Percentiles rank a stretch among this genome's conserved stretches.
Evolutionary conservation across 1,140 invertebrate species (phyloP).

Genomic region (Drosophila novamexicana): DNA sequence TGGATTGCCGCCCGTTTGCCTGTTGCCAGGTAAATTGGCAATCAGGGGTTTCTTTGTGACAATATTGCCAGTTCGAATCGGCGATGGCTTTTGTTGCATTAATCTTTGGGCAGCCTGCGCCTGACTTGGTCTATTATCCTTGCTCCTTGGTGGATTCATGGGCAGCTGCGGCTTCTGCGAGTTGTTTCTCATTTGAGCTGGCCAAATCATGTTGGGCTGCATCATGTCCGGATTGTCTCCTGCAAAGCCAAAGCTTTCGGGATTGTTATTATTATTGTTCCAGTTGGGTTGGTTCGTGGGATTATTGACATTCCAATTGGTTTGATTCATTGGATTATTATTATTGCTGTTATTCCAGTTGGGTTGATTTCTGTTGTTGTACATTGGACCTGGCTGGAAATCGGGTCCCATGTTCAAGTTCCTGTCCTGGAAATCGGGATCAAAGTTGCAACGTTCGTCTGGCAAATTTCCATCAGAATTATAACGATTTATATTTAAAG

Average conservation of each 20-base stretch:
- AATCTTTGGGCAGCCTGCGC: background rate
- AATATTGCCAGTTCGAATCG: background rate
- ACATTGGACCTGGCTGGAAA: background rate
- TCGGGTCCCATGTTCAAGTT: background rate
- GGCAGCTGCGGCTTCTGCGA: background rate
- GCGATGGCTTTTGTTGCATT: background rate
- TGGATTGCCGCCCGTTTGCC: background rate
- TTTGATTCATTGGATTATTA: background rate
- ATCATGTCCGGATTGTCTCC: background rate
- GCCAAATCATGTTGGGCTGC: background rate
- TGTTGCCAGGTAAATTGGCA: background rate
- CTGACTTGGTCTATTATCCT: background rate
- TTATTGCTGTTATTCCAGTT: constrained; percentile 4
- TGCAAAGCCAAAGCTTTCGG: background rate
- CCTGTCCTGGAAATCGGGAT: constrained; percentile 23
- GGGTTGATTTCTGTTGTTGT: background rate
- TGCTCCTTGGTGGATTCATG: background rate
- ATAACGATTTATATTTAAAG: background rate
- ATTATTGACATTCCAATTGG: constrained; percentile 3
- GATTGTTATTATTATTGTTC: background rate
- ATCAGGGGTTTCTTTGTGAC: background rate
- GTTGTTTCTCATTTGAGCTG: background rate
- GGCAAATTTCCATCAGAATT: constrained; percentile 1
- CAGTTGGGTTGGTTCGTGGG: background rate
- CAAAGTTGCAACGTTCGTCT: constrained; percentile 6